Evolutionary conservation across 1,140 invertebrate species (phyloP).

Genomic region (Polyergus mexicanus): DNA sequence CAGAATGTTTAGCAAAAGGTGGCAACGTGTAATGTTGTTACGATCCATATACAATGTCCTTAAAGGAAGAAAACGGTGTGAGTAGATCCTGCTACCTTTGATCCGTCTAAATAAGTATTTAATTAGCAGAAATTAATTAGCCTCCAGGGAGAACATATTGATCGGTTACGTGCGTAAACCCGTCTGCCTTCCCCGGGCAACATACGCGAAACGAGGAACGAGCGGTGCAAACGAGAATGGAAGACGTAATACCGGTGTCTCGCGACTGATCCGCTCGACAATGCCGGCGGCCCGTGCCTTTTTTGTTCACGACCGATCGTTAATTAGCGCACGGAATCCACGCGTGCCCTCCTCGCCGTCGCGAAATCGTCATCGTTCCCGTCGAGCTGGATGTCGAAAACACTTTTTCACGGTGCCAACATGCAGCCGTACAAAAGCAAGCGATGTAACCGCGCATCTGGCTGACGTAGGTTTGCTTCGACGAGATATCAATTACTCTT

Average conservation of each 20-base stretch:
- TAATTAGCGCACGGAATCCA: conserved; percentile 77
- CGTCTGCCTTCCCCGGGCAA: conserved; percentile 2
- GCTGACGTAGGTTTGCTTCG: background rate
- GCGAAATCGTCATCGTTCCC: conserved; percentile 70
- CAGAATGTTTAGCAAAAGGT: background rate
- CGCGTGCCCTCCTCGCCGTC: conserved; percentile 61
- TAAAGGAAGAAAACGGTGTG: conserved; percentile 26
- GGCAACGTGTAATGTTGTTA: background rate
- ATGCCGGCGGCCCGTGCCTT: conserved; percentile 67
- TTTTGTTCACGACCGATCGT: conserved; percentile 73
- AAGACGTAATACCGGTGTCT: conserved; percentile 74
- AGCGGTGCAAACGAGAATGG: conserved; percentile 55
- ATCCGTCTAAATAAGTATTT: conserved; percentile 43
- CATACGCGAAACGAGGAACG: conserved; percentile 39
- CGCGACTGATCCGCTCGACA: conserved; percentile 73
- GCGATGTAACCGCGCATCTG: conserved; percentile 51
- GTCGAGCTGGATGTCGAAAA: conserved; percentile 6
- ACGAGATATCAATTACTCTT: conserved; percentile 53
- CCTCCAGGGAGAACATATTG: conserved; percentile 35
- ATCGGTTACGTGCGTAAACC: conserved; percentile 51
- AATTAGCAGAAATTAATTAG: conserved; percentile 66
- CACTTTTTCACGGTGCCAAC: conserved; percentile 56
- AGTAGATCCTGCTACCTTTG: background rate
- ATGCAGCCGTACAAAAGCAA: conserved; percentile 2
- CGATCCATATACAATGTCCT: conserved; percentile 21